phyloP scores from a whole-genome alignment of 2,888 invertebrate genomes.

The Rhimphoctona megacephalus region DNA sequence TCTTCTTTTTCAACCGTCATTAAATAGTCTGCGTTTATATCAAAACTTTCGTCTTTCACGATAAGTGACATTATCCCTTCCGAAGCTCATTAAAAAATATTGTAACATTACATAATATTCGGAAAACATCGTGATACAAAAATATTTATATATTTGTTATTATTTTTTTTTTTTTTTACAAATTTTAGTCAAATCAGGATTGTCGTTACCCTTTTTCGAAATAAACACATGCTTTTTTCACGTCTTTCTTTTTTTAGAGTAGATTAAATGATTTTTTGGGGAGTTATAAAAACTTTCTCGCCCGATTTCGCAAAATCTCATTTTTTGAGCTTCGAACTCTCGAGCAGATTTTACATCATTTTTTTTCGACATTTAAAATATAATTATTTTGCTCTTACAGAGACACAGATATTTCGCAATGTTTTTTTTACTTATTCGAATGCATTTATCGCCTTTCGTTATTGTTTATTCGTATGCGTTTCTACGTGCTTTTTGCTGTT shows the following conservation, averaged over 20 bases:
- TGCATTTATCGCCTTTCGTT: not conserved
- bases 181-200: not conserved
- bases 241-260: conserved; percentile 1
- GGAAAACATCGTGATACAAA: conserved; percentile 48
- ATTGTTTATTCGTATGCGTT: not conserved
- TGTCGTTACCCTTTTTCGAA: not conserved
- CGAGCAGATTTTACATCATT: not conserved
- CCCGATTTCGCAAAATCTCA: not conserved
- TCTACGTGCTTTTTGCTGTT: not conserved
- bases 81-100: conserved; percentile 34
- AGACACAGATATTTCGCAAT: not conserved
- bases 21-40: not conserved
- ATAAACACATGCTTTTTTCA: not conserved
- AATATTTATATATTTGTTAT: conserved; percentile 15
- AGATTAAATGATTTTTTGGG: not conserved
- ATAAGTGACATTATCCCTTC: not conserved
- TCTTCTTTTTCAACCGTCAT: not conserved
- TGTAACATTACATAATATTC: not conserved
- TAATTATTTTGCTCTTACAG: not conserved
- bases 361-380: not conserved
- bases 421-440: not conserved
- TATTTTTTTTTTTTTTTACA: not conserved
- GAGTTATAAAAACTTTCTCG: not conserved
- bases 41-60: conserved; percentile 1
- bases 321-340: not conserved